These are phyloP conservation scores for Lordiphosa andalusiaca DNA, from an alignment of 2,888 invertebrate species.

Conservation along the genomic window DNA sequence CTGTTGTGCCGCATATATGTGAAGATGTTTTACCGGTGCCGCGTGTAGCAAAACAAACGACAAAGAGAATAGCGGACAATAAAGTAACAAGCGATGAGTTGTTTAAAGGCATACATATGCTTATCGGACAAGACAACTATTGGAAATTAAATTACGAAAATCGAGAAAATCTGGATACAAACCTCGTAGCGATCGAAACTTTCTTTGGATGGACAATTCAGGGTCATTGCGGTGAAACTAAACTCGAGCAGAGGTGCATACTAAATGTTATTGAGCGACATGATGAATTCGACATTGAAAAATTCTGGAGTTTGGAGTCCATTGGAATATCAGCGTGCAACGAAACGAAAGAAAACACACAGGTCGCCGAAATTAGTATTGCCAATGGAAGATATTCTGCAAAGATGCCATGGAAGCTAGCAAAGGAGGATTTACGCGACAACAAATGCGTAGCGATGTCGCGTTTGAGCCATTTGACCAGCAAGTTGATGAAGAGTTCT, in stretches of 20 bases:
- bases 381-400: background rate
- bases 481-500: too few relatives aligned
- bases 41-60: background rate
- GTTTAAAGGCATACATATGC: background rate
- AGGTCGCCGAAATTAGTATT: background rate
- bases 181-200: background rate
- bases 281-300: too few relatives aligned
- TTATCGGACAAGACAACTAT: background rate
- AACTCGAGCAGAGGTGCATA: background rate
- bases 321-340: background rate
- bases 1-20: conserved; percentile 2
- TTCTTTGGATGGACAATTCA: background rate
- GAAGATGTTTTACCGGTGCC: background rate
- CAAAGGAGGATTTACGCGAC: too few relatives aligned
- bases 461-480: too few relatives aligned
- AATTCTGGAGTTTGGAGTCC: too few relatives aligned
- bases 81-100: background rate
- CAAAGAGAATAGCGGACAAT: background rate
- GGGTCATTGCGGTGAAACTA: too few relatives aligned
- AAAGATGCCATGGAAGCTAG: too few relatives aligned
- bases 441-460: too few relatives aligned
- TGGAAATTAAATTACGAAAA: background rate
- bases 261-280: too few relatives aligned
- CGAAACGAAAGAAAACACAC: background rate
- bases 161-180: background rate